Base-by-base conservation (phyloP, 1,140 invertebrate genomes). In the Papilio glaucus region DNA sequence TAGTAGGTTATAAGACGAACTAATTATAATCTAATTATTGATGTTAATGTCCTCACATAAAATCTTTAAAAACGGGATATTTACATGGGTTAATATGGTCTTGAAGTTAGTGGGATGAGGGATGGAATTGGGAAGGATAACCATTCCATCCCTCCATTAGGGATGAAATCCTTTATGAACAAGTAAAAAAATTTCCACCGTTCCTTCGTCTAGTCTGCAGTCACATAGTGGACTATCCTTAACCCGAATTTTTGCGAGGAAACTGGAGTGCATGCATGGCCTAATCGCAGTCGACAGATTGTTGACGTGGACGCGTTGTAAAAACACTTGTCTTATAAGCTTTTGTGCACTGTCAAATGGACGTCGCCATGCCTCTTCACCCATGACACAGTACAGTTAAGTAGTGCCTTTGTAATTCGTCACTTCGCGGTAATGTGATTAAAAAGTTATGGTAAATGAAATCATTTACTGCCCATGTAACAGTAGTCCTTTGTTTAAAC, bases 21-120 rank as follows among this genome's bases (percentile, higher is more conserved):
- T 13, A 41, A 9, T 57, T 57, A 57, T 57, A 57, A 57, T 57
- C 49, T 57, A 57, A 57, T 57, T 57, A 57, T 57, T 57, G 21
- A 5, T 57, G 49, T 57, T 57, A 57, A 57, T 24, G 21, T 57
- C 15, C 1, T 26, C 21, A 57, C 49, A 57, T 57, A 57, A 8
- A 5, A 57, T 57, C 15, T 57, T 9, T 57, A 24, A n/a, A 57
- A 57, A 57, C 0, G 21, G 21, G n/a, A n/a, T 18, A 53, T 57
- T 4, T 57, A 57, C 21, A 13, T 26, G 12, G 12, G 53, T 26
- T 57, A 57, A 57, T 5, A 26, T 6, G 26, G 10, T 60, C 24
- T 60, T 60, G 26, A 60, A 29, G 57, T 60, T 60, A 6, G 13
- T 60, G 57, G 57, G 57, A 60, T 21, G 57, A 13, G 24, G 24